Base-by-base conservation (phyloP, 2,888 invertebrate species). In the Hipparchia semele region DNA sequence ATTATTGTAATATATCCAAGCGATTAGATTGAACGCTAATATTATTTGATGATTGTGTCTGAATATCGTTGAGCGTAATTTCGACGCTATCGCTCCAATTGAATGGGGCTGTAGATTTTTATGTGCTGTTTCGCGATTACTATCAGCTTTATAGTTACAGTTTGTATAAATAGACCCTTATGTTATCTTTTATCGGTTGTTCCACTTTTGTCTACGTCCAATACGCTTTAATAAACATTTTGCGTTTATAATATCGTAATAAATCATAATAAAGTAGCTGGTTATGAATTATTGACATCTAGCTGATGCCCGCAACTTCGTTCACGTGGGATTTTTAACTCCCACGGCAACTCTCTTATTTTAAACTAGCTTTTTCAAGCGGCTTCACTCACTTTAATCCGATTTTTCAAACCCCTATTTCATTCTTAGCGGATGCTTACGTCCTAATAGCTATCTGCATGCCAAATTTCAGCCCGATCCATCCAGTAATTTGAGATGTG, bases 101-200 rank as follows among this genome's bases (percentile, higher is more conserved):
- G 82, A 84, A 87, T 81, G 79, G 82, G 79, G 84, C 77, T 82
- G 83, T 88, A 83, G 82, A 84, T 86, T 89, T 88, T 89, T 87
- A 88, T 87, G 85, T 83, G 78, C 81, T 80, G 80, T 81, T 83
- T 77, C 80, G 84, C 79, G 86, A 89, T 89, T 79, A 81, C 81
- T 85, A 88, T 87, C 85, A 80, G 80, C 72, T 80, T 81, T 81
- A 82, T 85, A 86, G 85, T 85, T 81, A 83, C 82, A 80, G 80
- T 82, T 84, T 78, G 83, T 82, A 82, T 84, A 85, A 87, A 88
- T 86, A 81, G 83, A 78, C 84, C 78, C 83, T 86, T 82, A 76
- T 81, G 80, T 85, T 86, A 83, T 83, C 85, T 83, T 85, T 86
- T 83, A 85, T 82, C 80, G 81, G 80, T 76, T 79, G 80, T 80